phyloP scores from a whole-genome alignment of 2,113 vertebrate species.

The Varanus salvator region DNA sequence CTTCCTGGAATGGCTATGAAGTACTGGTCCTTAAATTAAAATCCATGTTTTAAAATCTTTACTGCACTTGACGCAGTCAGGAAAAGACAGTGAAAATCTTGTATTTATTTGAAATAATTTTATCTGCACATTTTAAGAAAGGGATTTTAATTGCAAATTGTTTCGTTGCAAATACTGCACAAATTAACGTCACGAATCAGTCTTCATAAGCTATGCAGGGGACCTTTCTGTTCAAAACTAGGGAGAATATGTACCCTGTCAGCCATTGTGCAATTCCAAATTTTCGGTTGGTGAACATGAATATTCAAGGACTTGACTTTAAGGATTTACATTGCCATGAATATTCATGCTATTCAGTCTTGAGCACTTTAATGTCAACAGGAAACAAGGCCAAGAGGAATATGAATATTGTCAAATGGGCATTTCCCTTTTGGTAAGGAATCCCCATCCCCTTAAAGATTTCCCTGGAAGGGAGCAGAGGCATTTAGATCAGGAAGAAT shows the following conservation, averaged over 20 bases:
- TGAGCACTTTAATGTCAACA: neutral
- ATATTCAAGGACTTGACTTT: slow-evolving; percentile 31
- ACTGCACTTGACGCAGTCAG: neutral
- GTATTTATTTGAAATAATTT: too few relatives aligned
- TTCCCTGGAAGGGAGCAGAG: neutral
- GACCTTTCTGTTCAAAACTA: neutral
- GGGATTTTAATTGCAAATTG: neutral
- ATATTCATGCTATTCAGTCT: neutral
- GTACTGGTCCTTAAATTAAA: neutral
- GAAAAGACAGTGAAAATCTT: neutral
- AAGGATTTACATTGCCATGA: slow-evolving; percentile 20
- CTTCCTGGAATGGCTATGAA: neutral
- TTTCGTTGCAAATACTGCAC: slow-evolving; percentile 6
- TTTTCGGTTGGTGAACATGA: slow-evolving; percentile 3
- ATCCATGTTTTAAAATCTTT: neutral
- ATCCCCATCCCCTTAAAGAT: neutral
- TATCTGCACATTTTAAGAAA: neutral
- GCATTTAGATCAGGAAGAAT: neutral
- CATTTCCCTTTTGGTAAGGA: neutral
- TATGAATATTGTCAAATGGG: neutral
- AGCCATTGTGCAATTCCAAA: neutral
- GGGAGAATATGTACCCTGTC: neutral
- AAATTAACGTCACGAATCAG: neutral
- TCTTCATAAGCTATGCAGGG: neutral
- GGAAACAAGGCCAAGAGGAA: slow-evolving; percentile 14